A percentile compares a stretch with the other conserved stretches of the same genome.
phyloP scores from a whole-genome alignment of 2,797 vertebrate species.

The Pachyuromys duprasi region DNA sequence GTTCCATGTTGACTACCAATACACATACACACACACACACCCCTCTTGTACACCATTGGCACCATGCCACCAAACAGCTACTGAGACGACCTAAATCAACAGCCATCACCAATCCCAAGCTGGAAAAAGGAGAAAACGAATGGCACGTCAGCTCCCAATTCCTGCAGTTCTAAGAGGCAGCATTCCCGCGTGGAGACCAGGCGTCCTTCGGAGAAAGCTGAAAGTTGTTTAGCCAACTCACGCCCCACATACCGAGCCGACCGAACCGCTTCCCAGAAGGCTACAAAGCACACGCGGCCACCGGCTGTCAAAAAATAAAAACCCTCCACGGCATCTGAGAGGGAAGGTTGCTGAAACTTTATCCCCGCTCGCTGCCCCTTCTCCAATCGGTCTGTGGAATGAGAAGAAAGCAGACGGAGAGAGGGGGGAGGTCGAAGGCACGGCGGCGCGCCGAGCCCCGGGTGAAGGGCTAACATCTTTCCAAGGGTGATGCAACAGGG shows the following conservation, averaged over 20 bases:
- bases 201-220: not conserved
- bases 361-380: constrained; percentile 63
- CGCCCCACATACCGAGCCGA: not conserved
- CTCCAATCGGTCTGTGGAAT: constrained; percentile 14
- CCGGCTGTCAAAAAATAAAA: constrained; percentile 41
- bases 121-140: not conserved
- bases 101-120: not conserved
- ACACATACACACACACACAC: not conserved
- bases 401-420: not conserved
- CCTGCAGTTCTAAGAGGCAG: too few species aligned
- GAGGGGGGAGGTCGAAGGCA: not conserved
- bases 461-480: not conserved
- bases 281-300: constrained; percentile 8
- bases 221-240: not conserved
- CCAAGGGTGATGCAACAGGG: constrained; percentile 73
- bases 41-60: not conserved
- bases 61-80: not conserved
- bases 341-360: constrained; percentile 71
- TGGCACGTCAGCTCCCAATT: not conserved
- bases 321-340: constrained; percentile 34
- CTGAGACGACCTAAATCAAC: not conserved
- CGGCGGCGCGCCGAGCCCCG: not conserved
- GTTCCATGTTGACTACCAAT: not conserved
- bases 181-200: not conserved
- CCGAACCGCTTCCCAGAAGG: not conserved